phyloP scores from a whole-genome alignment of 2,888 invertebrate species.

The Flexamia atlantica region DNA sequence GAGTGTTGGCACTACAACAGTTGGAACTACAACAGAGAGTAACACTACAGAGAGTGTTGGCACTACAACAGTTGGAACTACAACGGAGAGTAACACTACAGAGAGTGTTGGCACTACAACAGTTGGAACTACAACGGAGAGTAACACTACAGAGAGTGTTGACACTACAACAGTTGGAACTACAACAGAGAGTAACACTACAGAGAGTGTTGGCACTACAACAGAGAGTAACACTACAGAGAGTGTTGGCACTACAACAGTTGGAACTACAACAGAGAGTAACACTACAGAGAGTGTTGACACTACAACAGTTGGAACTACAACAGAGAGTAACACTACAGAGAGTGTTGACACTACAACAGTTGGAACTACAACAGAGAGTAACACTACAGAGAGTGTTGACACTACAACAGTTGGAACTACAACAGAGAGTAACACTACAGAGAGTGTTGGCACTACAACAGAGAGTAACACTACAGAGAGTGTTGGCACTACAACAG shows the following conservation, averaged over 20 bases:
- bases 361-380: not conserved
- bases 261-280: no score
- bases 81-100: no score
- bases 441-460: not conserved
- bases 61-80: no score
- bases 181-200: no score
- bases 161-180: no score
- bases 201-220: not conserved
- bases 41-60: no score
- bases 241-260: not conserved
- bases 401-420: not conserved
- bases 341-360: no score
- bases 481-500: not conserved
- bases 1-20: not conserved
- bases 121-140: not conserved
- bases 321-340: not conserved
- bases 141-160: no score
- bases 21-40: not conserved
- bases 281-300: not conserved
- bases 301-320: not conserved
- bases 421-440: not conserved
- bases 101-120: not conserved
- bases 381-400: not conserved
- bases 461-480: no score
- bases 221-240: no score